Base-by-base conservation (phyloP, 92 coral and sea anemone species). In the Phenganax stokvisi region DNA sequence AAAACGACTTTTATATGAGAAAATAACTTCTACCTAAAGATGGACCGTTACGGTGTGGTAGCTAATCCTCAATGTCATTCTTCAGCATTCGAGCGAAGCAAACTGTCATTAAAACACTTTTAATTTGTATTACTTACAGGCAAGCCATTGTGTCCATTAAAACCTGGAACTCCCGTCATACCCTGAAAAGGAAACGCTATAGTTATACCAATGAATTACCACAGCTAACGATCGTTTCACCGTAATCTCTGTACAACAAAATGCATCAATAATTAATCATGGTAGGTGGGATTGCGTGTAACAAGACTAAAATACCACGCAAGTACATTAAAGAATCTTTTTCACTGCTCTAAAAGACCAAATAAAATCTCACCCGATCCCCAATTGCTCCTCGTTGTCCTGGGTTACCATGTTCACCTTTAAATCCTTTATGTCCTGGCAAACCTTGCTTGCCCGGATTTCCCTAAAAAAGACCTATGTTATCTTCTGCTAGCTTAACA, bases 331-430 rank as follows among this genome's bases (percentile, higher is more conserved):
- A 61, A 5, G 5, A 5, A 37, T 37, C 47, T 37, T 37, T 2
- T 37, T 37, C 47, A 37, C 47, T 37, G 47, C 47, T 5, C 3
- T 37, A 37, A 5, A 37, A 37, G 47, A 61, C 67, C 27, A 13
- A 58, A 11, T 6, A 13, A 76, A 56, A 76, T 76, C 72, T 66
- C 51, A 76, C 80, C 85, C 28, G 17, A 37, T 56, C 77, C 17
- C 96, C 93, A 15, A 60, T 66, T 47, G 76, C 57, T 76, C 93
- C 96, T 77, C 84, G 70, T 30, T 15, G 30, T 20, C 96, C 93
- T 0, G 28, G 53, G 54, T 17, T 47, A 44, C 91, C 91, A 77
- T 77, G 78, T 15, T 76, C 76, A 20, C 91, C 91, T 85, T 88
- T 62, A 63, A 64, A 31, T 56, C 68, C 85, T 52, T 59, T 57